Evolutionary conservation across 2,797 vertebrate species (phyloP), one percentile per base, ranked within the genome.

Genomic region (Uromys caudimaculatus): DNA sequence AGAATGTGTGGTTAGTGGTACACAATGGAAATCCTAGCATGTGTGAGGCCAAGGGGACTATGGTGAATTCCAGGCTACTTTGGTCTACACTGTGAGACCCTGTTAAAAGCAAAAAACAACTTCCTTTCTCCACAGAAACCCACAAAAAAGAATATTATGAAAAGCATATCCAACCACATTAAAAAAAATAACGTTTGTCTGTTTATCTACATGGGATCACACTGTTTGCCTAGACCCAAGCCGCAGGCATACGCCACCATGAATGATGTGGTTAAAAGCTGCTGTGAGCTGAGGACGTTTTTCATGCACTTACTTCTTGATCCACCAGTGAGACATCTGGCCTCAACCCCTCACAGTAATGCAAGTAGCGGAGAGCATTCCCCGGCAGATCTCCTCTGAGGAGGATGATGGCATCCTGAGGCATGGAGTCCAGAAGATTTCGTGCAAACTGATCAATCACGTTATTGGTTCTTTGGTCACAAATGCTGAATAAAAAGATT

Each of bases 381-480:
- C 99, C 99, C 0, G 99, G 99, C 95, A 99, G 98, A 97, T 99
- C 99, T 96, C 99, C 99, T 97, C 99, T 99, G 27, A 99, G 99
- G 98, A 99, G 98, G 96, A 99, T 98, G 97, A 99, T 98, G 1
- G 99, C 99, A 93, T 98, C 98, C 3, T 0, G 27, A 4, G 99
- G 99, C 97, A 99, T 96, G 4, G 99, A 99, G 95, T 98, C 98
- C 97, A 99, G 98, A 96, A 99, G 96, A 79, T 99, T 99, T 97
- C 98, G 99, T 92, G 99, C 99, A 98, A 99, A 99, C 91, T 98
- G 98, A 96, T 99, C 99, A 17, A 99, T 98, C 81, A 99, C 98
- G 0, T 98, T 97, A 97, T 99, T 99, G 79, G 92, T 97, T 98
- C 99, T 99, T 98, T 99, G 99, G 97, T 99, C 99, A 97, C 99